These are phyloP conservation scores for Neotoma lepida DNA, from an alignment of 2,113 vertebrate species.

Conservation along the genomic window DNA sequence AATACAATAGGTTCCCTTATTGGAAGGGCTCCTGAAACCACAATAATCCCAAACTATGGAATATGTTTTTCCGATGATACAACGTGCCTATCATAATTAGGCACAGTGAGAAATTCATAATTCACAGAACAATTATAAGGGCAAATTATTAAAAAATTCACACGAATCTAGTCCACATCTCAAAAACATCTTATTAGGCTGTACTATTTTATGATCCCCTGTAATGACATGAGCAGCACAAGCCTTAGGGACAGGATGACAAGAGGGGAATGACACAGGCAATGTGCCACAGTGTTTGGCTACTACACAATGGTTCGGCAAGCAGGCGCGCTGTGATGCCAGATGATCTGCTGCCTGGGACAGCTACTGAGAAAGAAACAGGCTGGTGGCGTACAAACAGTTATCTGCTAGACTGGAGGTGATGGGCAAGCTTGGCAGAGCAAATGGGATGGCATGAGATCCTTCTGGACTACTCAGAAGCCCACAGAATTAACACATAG, in stretches of 20 bases:
- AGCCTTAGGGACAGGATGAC: not conserved
- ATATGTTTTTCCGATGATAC: not conserved
- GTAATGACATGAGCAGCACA: not conserved
- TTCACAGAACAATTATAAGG: not conserved
- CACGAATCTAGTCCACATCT: not conserved
- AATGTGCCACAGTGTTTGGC: not conserved
- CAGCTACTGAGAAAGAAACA: not conserved
- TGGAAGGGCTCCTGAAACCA: not conserved
- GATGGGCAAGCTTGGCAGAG: not conserved
- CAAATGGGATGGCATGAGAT: not conserved
- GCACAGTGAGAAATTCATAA: not conserved
- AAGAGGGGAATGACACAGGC: not conserved
- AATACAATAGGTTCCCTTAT: not conserved
- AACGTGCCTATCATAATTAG: not conserved
- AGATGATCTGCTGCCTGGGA: not conserved
- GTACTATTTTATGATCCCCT: not conserved
- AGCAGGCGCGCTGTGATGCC: no score
- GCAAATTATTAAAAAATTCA: not conserved
- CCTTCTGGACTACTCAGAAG: not conserved
- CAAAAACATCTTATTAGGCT: not conserved
- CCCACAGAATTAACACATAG: not conserved
- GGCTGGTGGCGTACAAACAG: not conserved
- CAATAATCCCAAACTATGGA: not conserved
- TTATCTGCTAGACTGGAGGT: not conserved
- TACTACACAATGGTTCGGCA: not conserved